Percentiles rank a stretch among this genome's conserved stretches.
These are phyloP conservation scores for Apaloderma vittatum DNA, from an alignment of 2,113 vertebrate species.

Conservation along the genomic window DNA sequence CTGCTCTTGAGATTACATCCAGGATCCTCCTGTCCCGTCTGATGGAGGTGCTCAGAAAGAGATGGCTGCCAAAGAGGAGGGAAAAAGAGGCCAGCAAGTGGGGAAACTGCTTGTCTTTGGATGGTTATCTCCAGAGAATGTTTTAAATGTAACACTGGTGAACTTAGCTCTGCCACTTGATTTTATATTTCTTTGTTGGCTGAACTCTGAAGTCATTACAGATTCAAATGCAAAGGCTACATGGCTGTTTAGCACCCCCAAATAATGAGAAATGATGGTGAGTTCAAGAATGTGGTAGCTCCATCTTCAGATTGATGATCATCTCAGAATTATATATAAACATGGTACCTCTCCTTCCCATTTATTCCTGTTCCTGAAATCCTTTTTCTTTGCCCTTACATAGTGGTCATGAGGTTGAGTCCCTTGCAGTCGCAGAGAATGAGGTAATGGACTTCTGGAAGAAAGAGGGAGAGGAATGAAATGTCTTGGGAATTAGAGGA, in stretches of 20 bases:
- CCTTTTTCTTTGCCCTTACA: neutral
- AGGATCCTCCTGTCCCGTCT: neutral
- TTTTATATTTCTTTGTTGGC: neutral
- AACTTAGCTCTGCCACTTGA: neutral
- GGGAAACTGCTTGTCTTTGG: neutral
- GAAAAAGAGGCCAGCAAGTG: neutral
- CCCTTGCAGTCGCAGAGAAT: neutral
- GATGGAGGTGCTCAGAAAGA: neutral
- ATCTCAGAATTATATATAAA: neutral
- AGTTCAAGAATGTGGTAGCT: conserved; percentile 30
- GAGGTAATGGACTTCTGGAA: conserved; percentile 9
- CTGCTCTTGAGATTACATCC: neutral
- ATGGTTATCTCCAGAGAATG: neutral
- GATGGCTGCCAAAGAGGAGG: neutral
- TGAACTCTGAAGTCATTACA: conserved; percentile 16
- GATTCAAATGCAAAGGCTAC: neutral
- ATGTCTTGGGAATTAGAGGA: neutral
- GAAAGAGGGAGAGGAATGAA: neutral
- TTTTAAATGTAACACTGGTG: neutral
- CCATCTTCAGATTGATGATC: neutral
- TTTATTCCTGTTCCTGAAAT: conserved; percentile 33
- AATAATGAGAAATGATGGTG: neutral
- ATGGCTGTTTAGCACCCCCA: neutral
- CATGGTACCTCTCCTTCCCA: neutral
- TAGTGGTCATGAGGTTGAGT: conserved; percentile 1